Percentiles rank a stretch among this genome's conserved stretches.
Evolutionary conservation across 2,113 vertebrate species (phyloP).

Genomic region (Lanius collurio): DNA sequence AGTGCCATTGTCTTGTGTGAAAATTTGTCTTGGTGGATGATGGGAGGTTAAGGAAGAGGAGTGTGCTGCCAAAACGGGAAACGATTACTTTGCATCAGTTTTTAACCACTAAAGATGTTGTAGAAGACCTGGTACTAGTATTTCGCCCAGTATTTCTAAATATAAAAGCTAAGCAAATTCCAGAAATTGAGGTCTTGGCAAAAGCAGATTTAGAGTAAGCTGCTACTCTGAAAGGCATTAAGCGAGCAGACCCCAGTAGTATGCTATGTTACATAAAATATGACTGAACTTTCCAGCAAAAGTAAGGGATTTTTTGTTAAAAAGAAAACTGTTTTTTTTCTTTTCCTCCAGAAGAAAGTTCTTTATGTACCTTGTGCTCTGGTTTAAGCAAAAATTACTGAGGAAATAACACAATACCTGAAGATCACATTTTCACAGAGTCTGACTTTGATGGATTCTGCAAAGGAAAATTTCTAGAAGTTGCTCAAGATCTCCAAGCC

Average conservation of each 20-base stretch:
- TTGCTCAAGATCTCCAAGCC: neutral
- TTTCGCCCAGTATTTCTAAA: neutral
- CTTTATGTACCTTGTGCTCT: neutral
- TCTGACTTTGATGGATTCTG: neutral
- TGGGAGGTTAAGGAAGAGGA: neutral
- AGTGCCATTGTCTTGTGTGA: neutral
- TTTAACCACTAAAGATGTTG: neutral
- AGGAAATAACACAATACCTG: neutral
- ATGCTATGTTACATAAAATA: neutral
- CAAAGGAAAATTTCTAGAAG: neutral
- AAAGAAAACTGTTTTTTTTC: neutral
- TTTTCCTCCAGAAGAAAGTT: neutral
- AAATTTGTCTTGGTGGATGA: neutral
- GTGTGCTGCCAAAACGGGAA: neutral
- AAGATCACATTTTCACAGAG: neutral
- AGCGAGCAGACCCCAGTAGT: neutral
- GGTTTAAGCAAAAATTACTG: neutral
- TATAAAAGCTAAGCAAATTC: slow-evolving; percentile 34
- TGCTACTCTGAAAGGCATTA: slow-evolving; percentile 23
- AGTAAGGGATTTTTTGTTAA: neutral
- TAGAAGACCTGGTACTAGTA: neutral
- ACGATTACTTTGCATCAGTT: neutral
- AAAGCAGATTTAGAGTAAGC: slow-evolving; percentile 36
- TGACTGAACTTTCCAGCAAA: neutral
- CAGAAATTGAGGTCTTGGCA: slow-evolving; percentile 39